These are phyloP conservation scores for Trochalopteron elliotii DNA, from an alignment of 2,113 vertebrate species.

Conservation along the genomic window DNA sequence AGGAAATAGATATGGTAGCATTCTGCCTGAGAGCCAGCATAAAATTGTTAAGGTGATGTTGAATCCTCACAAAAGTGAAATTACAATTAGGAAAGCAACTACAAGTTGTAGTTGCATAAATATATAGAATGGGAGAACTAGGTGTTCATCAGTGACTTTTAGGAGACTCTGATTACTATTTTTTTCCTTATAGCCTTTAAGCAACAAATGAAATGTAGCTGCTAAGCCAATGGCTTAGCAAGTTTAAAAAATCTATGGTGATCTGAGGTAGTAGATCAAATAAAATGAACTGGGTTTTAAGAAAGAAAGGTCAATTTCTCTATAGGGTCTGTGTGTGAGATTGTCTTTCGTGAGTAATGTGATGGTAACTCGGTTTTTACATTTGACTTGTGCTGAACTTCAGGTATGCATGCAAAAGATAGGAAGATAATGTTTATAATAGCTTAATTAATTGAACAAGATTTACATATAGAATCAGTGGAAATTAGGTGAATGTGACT, in stretches of 20 bases:
- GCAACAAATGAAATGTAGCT: neutral
- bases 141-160: neutral
- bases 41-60: neutral
- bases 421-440: neutral
- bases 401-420: neutral
- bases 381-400: neutral
- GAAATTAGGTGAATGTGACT: neutral
- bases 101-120: neutral
- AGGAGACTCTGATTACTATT: neutral
- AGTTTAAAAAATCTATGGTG: neutral
- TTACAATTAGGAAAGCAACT: neutral
- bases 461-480: neutral
- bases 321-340: neutral
- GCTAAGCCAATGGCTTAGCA: neutral
- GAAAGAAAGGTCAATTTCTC: neutral
- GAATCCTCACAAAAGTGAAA: neutral
- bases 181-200: neutral
- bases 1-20: fast-evolving
- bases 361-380: neutral
- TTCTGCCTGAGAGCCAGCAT: neutral
- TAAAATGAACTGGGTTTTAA: neutral
- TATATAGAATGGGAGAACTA: neutral
- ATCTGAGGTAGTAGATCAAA: neutral
- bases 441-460: neutral
- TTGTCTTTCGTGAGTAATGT: neutral